A percentile compares a stretch with the other conserved stretches of the same genome.
Evolutionary conservation across 2,797 vertebrate genomes (phyloP).

Genomic region (Lithobates pipiens): DNA sequence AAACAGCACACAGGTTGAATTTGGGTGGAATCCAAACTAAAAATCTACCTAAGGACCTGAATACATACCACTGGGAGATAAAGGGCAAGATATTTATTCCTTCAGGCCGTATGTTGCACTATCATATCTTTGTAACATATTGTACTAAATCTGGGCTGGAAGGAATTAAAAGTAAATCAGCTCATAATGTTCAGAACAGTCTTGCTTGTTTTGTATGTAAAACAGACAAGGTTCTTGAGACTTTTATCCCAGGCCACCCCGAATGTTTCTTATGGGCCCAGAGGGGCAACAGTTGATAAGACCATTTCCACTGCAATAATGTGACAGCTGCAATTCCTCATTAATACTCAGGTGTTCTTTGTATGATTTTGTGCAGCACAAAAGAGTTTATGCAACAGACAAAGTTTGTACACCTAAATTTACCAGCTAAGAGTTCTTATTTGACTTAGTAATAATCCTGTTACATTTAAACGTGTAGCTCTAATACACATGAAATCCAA

Average conservation of each 20-base stretch:
- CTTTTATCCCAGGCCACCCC: background rate
- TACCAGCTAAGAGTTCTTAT: background rate
- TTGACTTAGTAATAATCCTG: background rate
- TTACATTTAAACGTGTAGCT: too few relatives aligned
- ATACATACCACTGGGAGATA: constrained; percentile 17
- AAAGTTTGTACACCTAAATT: background rate
- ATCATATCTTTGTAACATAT: constrained; percentile 22
- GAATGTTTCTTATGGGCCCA: background rate
- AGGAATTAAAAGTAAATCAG: constrained; percentile 14
- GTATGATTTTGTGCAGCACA: background rate
- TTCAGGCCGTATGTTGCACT: constrained; percentile 19
- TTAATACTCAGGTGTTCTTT: background rate
- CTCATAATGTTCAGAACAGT: background rate
- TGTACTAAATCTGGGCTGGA: background rate
- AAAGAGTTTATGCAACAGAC: background rate
- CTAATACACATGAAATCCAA: too few relatives aligned
- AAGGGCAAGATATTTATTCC: constrained; percentile 26
- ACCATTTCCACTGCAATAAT: background rate
- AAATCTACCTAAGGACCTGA: constrained; percentile 35
- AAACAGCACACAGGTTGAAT: constrained; percentile 46
- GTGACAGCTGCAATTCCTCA: background rate
- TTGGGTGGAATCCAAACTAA: constrained; percentile 39
- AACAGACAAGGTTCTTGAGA: background rate
- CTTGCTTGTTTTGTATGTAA: background rate
- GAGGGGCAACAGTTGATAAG: background rate